These are phyloP conservation scores for Eilema depressum DNA, from an alignment of 2,888 invertebrate genomes.

Conservation along the genomic window DNA sequence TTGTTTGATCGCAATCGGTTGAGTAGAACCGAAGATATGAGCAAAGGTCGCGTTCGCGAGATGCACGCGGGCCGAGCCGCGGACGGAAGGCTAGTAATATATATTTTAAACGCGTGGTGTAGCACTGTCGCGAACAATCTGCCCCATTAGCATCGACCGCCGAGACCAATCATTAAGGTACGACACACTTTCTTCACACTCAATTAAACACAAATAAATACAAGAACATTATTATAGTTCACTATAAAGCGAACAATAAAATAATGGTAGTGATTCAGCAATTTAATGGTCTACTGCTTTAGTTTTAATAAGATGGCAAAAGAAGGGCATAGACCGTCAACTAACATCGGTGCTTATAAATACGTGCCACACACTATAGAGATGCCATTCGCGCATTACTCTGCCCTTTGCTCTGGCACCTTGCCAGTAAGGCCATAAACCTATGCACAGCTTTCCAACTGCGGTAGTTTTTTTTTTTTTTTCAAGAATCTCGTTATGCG, in stretches of 20 bases:
- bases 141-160: constrained; percentile 48
- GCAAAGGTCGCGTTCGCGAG: too few species aligned
- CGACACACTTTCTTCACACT: constrained; percentile 58
- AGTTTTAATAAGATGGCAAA: neutral
- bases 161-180: constrained; percentile 52
- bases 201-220: constrained; percentile 64
- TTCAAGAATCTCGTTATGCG: neutral
- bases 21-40: too few species aligned
- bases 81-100: too few species aligned
- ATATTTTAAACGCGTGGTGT: neutral
- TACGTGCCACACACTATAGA: neutral
- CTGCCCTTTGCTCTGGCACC: neutral
- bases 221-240: constrained; percentile 24
- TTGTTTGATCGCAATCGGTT: too few species aligned
- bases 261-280: neutral
- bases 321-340: neutral
- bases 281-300: constrained; percentile 7
- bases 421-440: neutral
- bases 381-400: neutral
- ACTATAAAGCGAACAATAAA: neutral
- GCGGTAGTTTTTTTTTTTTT: neutral
- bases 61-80: too few species aligned
- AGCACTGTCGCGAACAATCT: neutral
- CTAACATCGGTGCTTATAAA: neutral
- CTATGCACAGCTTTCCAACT: neutral